Base-by-base conservation (phyloP, 1,140 invertebrate genomes). In the Ostrea edulis region DNA sequence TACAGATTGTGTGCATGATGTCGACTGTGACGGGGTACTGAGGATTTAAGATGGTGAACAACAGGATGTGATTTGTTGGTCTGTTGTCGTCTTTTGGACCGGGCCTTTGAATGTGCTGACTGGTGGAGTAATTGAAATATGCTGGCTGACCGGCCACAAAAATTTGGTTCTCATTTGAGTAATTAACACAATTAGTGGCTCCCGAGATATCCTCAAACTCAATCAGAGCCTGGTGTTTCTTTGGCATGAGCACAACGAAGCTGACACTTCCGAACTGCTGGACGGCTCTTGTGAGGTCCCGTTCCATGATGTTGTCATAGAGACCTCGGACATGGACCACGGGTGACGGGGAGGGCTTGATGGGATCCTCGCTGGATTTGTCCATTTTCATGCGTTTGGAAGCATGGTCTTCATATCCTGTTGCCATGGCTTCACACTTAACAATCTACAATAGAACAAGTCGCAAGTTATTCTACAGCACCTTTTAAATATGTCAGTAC, bases 1-100 rank as follows among this genome's bases (percentile, higher is more conserved):
- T 96, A 95, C 98, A 98, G 94, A 99, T 99, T 91, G 98, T 98
- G 96, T 99, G 98, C 94, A 99, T 97, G 77, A 99, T 98, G 96
- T 99, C 98, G 98, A 99, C 98, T 96, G 98, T 99, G 95, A 99
- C 99, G 85, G 98, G 98, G 96, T 99, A 99, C 93, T 98, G 97
- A 88, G 98, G 98, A 95, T 99, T 99, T 93, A 94, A 84, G 53
- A 94, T 88, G 7, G 94, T 94, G 82, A 94, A 93, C 22, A 94
- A 90, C 44, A 94, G 86, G 54, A 94, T 93, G 55, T 94, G 93
- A 81, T 94, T 94, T 22, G 91, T 87, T 81, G 90, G 89, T 83
- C 86, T 86, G 22, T 85, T 89, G 85, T 93, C 92, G 54, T 93
- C 92, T 77, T 77, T 77, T 20, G 91, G 90, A 82, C 93, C 93